These are phyloP conservation scores for Panopea generosa DNA, from an alignment of 2,888 invertebrate species.

Conservation along the genomic window DNA sequence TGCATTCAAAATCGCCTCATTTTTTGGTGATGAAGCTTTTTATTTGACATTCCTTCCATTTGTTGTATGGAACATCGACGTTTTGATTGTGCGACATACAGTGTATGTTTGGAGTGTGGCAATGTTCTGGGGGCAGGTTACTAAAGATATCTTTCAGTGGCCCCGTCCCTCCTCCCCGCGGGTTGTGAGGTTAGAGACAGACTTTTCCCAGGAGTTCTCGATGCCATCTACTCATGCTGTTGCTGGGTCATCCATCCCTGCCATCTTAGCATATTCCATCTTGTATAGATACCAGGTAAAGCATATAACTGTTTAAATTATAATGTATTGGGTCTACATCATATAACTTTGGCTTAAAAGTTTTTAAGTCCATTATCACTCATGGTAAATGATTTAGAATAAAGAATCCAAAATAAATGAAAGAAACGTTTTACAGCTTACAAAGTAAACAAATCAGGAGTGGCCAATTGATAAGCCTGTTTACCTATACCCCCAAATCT, in stretches of 20 bases:
- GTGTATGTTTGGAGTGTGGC: slow-evolving; percentile 72
- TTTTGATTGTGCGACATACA: slow-evolving; percentile 64
- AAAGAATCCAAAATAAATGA: too few relatives aligned
- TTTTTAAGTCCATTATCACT: too few relatives aligned
- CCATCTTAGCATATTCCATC: slow-evolving; percentile 65
- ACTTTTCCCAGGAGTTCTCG: slow-evolving; percentile 73
- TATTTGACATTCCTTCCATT: slow-evolving; percentile 74
- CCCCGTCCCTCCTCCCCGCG: slow-evolving; percentile 76
- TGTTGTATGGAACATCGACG: slow-evolving; percentile 75
- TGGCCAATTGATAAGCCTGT: too few relatives aligned
- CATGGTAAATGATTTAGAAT: too few relatives aligned
- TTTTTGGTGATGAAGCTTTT: slow-evolving; percentile 77
- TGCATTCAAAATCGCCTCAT: slow-evolving; percentile 70
- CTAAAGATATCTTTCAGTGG: slow-evolving; percentile 76
- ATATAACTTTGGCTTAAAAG: too few relatives aligned
- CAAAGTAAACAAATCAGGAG: too few relatives aligned
- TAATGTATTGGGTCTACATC: too few relatives aligned
- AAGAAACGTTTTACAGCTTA: too few relatives aligned
- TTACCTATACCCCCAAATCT: too few relatives aligned
- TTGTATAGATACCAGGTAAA: slow-evolving; percentile 75
- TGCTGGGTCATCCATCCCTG: slow-evolving; percentile 76
- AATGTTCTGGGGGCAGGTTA: slow-evolving; percentile 77
- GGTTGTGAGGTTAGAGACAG: slow-evolving; percentile 73
- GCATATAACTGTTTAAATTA: too few relatives aligned
- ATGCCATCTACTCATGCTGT: slow-evolving; percentile 80